phyloP scores from a whole-genome alignment of 2,888 invertebrate genomes.

The Coleophora flavipennella region DNA sequence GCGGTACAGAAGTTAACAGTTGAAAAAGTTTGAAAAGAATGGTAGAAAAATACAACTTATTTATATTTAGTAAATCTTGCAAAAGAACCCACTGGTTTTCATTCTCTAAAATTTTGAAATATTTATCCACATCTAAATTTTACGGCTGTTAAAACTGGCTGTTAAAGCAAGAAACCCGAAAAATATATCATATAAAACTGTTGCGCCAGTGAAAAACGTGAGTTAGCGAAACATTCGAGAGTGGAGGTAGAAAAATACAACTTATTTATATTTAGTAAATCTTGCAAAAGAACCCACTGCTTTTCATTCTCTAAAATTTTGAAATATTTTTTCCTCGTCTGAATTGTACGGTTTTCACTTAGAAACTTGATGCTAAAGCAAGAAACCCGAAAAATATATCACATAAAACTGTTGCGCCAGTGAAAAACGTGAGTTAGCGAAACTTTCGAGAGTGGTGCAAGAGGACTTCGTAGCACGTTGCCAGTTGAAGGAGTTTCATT shows the following conservation, averaged over 20 bases:
- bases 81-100: no score
- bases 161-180: constrained; percentile 26
- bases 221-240: no score
- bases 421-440: constrained; percentile 43
- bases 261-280: not conserved
- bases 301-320: no score
- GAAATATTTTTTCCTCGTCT: not conserved
- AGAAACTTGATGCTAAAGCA: constrained; percentile 17
- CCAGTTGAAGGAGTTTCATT: constrained; percentile 36
- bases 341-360: constrained; percentile 20
- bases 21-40: no score
- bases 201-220: constrained; percentile 42
- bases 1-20: not conserved
- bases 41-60: no score
- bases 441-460: constrained; percentile 43
- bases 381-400: constrained; percentile 32
- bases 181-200: constrained; percentile 23
- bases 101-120: not conserved
- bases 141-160: constrained; percentile 27
- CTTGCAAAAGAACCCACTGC: not conserved
- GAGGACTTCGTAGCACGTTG: constrained; percentile 52
- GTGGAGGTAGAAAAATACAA: no score
- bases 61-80: not conserved
- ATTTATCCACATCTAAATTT: not conserved
- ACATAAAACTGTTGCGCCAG: constrained; percentile 25